Base-by-base conservation (phyloP, 2,113 vertebrate species). In the Dicrurus megarhynchus region DNA sequence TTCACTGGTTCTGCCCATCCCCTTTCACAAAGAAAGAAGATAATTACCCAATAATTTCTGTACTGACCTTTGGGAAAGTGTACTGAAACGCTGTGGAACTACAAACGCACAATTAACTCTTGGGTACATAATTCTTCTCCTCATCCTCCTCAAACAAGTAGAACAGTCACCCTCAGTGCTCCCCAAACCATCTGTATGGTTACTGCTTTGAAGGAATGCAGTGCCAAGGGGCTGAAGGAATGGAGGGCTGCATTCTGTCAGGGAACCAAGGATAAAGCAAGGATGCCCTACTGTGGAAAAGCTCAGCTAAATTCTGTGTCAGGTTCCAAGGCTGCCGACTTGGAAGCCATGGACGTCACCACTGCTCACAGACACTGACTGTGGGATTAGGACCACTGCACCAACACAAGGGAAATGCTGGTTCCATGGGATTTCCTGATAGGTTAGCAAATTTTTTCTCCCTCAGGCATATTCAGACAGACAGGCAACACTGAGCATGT, bases 21-120 rank as follows among this genome's bases (percentile, higher is more conserved):
- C 84, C 55, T 24, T 69, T 47, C 70, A 67, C 60, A 37, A 59
- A 86, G 53, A 44, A 52, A 53, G 61, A 79, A 91, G 75, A 50
- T 81, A 74, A 91, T 84, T 74, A 89, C 56, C 64, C 64, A 49
- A 77, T 85, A 74, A 93, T 73, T 92, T 95, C 70, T 88, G 44
- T 28, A 81, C 0, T 83, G 70, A 69, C 70, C 77, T 93, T 75
- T 61, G 55, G 85, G 56, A 74, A 90, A 86, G 46, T 50, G 60
- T 46, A 65, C 28, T 65, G 41, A 85, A 77, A 90, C 2, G 8
- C 79, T 32, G 52, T 26, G 19, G 61, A 96, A 80, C 84, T 87
- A 94, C 68, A 91, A 89, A 87, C 7, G 39, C 57, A 37, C 57
- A 74, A 91, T 94, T 89, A 86, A 78, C 79, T 77, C 49, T 32